Evolutionary conservation across 2,888 invertebrate genomes (phyloP).

Genomic region (Machimus rusticus): DNA sequence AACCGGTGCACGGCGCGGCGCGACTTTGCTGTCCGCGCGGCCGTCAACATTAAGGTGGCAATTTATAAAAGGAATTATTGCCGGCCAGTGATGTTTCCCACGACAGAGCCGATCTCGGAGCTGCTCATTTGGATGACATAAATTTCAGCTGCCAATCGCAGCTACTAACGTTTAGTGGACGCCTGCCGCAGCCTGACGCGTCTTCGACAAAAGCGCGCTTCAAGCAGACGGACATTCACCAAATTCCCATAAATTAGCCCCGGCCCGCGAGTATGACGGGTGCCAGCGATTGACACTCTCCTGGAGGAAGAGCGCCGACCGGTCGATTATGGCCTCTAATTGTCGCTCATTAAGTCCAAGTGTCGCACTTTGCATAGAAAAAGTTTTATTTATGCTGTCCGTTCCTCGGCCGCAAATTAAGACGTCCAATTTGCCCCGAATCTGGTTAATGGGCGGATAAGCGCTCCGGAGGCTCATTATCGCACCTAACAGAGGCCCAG

Average conservation of each 20-base stretch:
- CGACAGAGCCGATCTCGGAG: not conserved
- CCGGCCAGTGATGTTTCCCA: slow-evolving; percentile 8
- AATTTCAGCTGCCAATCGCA: slow-evolving; percentile 14
- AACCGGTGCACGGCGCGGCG: not conserved
- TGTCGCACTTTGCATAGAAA: slow-evolving; percentile 25
- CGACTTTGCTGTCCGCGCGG: not conserved
- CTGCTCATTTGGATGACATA: not conserved
- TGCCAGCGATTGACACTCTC: not conserved
- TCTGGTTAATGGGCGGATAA: not conserved
- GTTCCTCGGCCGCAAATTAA: not conserved
- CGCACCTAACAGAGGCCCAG: not conserved
- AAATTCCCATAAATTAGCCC: not conserved
- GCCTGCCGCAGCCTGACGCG: not conserved
- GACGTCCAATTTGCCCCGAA: not conserved
- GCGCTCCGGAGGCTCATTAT: not conserved
- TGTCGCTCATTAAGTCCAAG: slow-evolving; percentile 15
- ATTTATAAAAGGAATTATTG: slow-evolving; percentile 21
- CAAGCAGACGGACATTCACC: slow-evolving; percentile 6
- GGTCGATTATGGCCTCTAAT: slow-evolving; percentile 21
- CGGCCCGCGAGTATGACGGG: not conserved
- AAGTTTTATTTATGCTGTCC: slow-evolving; percentile 11
- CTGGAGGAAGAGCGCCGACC: not conserved
- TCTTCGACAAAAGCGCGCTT: not conserved
- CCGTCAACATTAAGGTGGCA: not conserved
- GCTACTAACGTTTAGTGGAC: not conserved